A percentile compares a stretch with the other conserved stretches of the same genome.
Conservation (phyloP, 92 coral and sea anemone species). For the Phenganax stokvisi region DNA sequence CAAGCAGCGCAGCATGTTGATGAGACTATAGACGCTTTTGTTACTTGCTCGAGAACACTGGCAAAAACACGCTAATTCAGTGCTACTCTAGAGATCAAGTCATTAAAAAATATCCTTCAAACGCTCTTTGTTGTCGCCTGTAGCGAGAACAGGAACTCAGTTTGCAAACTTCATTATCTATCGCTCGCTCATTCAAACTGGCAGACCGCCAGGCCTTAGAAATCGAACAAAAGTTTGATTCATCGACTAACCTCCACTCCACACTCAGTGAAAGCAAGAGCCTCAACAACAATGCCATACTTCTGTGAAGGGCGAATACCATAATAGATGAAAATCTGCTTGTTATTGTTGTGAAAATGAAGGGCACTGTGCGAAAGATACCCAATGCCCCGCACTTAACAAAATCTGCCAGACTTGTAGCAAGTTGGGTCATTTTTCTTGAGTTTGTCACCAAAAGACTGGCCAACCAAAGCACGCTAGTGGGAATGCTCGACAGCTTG, state of each 20-base stretch:
- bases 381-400: background rate
- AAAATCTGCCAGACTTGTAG: background rate
- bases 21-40: background rate
- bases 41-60: background rate
- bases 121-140: too few relatives aligned
- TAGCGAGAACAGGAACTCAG: background rate
- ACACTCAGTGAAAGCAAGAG: background rate
- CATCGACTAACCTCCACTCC: background rate
- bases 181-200: background rate
- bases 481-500: too few relatives aligned
- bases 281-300: background rate
- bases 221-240: background rate
- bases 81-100: conserved; percentile 41
- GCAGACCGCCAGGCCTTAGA: background rate
- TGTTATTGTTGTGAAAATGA: conserved; percentile 16
- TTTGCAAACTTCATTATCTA: background rate
- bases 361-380: background rate
- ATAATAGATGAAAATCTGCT: background rate
- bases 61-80: conserved; percentile 10
- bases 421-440: background rate
- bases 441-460: too few relatives aligned
- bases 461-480: too few relatives aligned
- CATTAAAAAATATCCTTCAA: conserved; percentile 34
- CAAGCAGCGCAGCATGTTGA: background rate
- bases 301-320: background rate